A percentile compares a stretch with the other conserved stretches of the same genome.
phyloP scores from a whole-genome alignment of 2,888 invertebrate species.

The Macaria liturata region DNA sequence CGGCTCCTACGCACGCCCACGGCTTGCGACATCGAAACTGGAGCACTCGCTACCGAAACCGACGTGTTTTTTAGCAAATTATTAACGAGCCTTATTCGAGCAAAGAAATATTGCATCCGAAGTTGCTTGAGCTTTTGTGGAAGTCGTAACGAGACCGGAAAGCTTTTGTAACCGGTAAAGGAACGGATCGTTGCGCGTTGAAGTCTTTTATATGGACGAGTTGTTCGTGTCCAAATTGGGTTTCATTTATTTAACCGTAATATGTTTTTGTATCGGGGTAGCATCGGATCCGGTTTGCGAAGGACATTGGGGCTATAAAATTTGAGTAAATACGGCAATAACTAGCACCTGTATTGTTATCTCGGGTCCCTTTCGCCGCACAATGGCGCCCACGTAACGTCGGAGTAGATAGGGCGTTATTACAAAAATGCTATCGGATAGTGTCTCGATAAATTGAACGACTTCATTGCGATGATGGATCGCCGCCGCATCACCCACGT shows the following conservation, averaged over 20 bases:
- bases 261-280: neutral
- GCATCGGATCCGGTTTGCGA: neutral
- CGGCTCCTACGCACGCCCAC: conserved; percentile 74
- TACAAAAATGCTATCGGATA: conserved; percentile 62
- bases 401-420: conserved; percentile 51
- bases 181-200: conserved; percentile 21
- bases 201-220: conserved; percentile 26
- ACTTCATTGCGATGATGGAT: conserved; percentile 74
- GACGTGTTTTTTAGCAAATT: conserved; percentile 61
- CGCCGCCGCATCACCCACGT: conserved; percentile 67
- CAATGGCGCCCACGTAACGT: conserved; percentile 49
- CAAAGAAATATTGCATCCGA: conserved; percentile 47
- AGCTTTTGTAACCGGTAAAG: conserved; percentile 34
- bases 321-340: conserved; percentile 3
- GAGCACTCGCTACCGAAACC: conserved; percentile 69
- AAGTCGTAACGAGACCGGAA: conserved; percentile 35
- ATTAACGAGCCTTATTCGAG: conserved; percentile 55
- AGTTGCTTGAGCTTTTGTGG: conserved; percentile 43
- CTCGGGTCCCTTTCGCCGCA: conserved; percentile 45
- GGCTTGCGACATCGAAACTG: conserved; percentile 72
- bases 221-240: conserved; percentile 3
- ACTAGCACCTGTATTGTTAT: conserved; percentile 25
- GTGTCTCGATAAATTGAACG: conserved; percentile 67
- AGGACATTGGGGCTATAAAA: neutral
- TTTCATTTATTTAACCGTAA: neutral